Conservation (phyloP, 2,113 vertebrate species). For the Alosa alosa region DNA sequence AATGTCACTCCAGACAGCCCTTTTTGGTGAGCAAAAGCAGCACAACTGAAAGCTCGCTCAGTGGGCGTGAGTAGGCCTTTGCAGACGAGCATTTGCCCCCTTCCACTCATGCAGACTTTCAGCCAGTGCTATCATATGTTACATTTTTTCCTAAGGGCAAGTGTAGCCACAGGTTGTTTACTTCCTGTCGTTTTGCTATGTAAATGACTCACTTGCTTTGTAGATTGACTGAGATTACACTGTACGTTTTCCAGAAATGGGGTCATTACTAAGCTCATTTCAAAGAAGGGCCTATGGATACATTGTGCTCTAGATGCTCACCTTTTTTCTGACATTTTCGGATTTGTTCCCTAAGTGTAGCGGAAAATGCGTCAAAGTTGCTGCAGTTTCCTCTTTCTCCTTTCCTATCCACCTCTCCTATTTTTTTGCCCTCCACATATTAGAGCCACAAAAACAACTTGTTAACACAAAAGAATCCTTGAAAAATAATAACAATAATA, state of each 20-base stretch:
- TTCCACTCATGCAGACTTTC: slow-evolving; percentile 19
- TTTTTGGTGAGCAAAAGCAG: slow-evolving; percentile 38
- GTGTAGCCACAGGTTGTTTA: slow-evolving; percentile 33
- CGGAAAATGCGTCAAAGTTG: slow-evolving; percentile 38
- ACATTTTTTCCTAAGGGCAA: slow-evolving; percentile 16
- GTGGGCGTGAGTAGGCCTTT: slow-evolving; percentile 43
- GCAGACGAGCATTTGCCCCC: slow-evolving; percentile 34
- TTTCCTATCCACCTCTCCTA: not conserved
- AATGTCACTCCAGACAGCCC: not conserved
- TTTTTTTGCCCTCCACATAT: slow-evolving; percentile 5
- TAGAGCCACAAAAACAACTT: not conserved
- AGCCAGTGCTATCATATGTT: slow-evolving; percentile 10
- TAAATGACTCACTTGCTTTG: slow-evolving; percentile 44
- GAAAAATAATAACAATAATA: not conserved
- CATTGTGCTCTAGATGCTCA: not conserved
- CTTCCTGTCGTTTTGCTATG: slow-evolving; percentile 35
- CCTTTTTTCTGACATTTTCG: slow-evolving; percentile 4
- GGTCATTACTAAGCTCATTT: slow-evolving; percentile 38
- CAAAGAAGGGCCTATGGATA: slow-evolving; percentile 32
- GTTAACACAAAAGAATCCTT: not conserved
- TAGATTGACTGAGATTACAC: slow-evolving; percentile 39
- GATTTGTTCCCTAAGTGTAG: not conserved
- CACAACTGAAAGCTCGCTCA: slow-evolving; percentile 22
- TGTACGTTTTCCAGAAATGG: slow-evolving; percentile 37
- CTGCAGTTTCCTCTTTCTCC: slow-evolving; percentile 30